These are phyloP conservation scores for Kryptopterus vitreolus DNA, from an alignment of 2,797 vertebrate species.

Conservation along the genomic window DNA sequence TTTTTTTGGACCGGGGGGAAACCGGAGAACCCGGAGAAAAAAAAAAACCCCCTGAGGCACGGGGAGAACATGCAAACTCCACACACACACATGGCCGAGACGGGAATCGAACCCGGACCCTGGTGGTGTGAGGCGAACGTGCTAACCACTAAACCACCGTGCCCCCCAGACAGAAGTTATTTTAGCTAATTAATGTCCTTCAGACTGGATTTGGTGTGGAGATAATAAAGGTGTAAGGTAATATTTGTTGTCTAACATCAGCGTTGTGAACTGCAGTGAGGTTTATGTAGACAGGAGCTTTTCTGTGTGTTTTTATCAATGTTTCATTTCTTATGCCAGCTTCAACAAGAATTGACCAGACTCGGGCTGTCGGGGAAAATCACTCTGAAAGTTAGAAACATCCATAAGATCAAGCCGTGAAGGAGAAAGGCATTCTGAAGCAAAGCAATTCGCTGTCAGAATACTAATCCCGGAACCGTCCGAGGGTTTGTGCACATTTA, in stretches of 20 bases:
- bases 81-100: no score
- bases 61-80: no score
- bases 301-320: background rate
- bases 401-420: background rate
- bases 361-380: background rate
- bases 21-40: no score
- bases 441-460: background rate
- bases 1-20: no score
- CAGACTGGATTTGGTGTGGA: background rate
- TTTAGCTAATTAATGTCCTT: no score
- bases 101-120: no score
- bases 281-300: background rate
- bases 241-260: background rate
- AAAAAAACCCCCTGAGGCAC: no score
- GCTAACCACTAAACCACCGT: no score
- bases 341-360: constrained; percentile 4
- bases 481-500: background rate
- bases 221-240: background rate
- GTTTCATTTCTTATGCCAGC: background rate
- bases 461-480: background rate
- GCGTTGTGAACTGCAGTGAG: background rate
- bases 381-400: background rate
- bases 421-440: background rate
- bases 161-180: no score
- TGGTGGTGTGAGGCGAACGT: no score